Evolutionary conservation across 2,113 vertebrate species (phyloP), one percentile per base, ranked within the genome.

Genomic region (Bos javanicus): DNA sequence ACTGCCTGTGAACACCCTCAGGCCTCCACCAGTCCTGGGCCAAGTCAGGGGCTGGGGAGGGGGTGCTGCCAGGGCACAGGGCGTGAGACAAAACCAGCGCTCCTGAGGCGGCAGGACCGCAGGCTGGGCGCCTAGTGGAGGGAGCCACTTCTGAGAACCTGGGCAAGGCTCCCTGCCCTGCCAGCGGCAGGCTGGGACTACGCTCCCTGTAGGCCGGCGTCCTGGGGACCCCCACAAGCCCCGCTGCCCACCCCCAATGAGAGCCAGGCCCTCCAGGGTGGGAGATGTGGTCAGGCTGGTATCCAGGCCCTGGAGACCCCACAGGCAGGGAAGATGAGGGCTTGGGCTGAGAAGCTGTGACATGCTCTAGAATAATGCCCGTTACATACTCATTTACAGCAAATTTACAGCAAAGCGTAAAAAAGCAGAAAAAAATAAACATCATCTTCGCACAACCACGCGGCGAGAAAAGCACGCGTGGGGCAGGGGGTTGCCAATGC

Each of bases 401-500:
- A 57, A 89, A 48, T 56, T 26, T 39, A 67, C 17, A 59, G 26
- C 26, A 6, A 25, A 26, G 64, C 9, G 1, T 12, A 39, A 4
- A 21, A 67, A 16, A 21, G n/a, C 23, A 23, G 50, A 78, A 28
- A 23, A 50, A 36, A 62, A n/a, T 5, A 28, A 11, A 46, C n/a
- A 4, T 7, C 48, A 5, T 21, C 26, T 33, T 13, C 0, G 4
- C 25, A 36, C 48, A 25, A 25, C 12, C 78, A 30, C 26, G 6
- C 0, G 1, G 46, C 9, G 30, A 43, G 50, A 28, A 48, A 10
- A 36, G 52, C 46, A 36, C 1, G 21, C 7, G 0, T 0, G 19
- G 19, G 7, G 1, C 1, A 0, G 3, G n/a, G 36, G 33, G 11
- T 8, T 25, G 2, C 57, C 0, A 0, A 36, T 2, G 10, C 48